phyloP scores from a whole-genome alignment of 92 coral and sea anemone genomes.

The Porites rus region DNA sequence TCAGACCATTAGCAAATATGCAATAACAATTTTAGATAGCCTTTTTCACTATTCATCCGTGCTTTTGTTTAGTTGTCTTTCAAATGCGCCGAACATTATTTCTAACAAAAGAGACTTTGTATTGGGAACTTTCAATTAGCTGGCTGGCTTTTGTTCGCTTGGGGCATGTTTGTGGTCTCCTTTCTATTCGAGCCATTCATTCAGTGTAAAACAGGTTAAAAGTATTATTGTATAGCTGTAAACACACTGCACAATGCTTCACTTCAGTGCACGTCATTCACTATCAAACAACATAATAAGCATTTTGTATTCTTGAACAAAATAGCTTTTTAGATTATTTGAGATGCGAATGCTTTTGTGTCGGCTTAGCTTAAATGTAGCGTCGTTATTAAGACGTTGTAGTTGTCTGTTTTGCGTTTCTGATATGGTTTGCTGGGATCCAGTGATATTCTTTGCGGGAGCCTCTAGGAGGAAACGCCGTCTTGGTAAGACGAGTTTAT shows the following conservation, averaged over 20 bases:
- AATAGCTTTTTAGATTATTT: conserved; percentile 53
- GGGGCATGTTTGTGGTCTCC: conserved; percentile 68
- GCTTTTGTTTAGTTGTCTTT: conserved; percentile 47
- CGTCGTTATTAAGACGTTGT: conserved; percentile 17
- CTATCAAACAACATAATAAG: conserved; percentile 70
- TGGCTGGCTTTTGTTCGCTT: conserved; percentile 68
- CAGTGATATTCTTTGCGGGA: conserved; percentile 17
- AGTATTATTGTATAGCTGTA: conserved; percentile 81
- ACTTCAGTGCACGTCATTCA: conserved; percentile 70
- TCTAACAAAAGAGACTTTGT: conserved; percentile 70
- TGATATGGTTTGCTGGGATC: background rate
- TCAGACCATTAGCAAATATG: conserved; percentile 38
- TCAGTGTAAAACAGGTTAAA: conserved; percentile 62
- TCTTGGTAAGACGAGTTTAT: conserved; percentile 39
- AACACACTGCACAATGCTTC: conserved; percentile 71
- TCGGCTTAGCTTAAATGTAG: conserved; percentile 10
- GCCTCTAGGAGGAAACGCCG: conserved; percentile 10
- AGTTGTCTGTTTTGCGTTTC: background rate
- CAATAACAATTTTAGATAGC: conserved; percentile 31
- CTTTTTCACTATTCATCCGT: conserved; percentile 38
- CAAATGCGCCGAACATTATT: conserved; percentile 56
- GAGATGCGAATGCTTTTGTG: conserved; percentile 56
- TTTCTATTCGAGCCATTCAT: conserved; percentile 54
- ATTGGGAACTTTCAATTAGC: conserved; percentile 76
- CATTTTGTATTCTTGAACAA: conserved; percentile 57